phyloP scores from a whole-genome alignment of 2,888 invertebrate genomes.

The Trachelus stipa region DNA sequence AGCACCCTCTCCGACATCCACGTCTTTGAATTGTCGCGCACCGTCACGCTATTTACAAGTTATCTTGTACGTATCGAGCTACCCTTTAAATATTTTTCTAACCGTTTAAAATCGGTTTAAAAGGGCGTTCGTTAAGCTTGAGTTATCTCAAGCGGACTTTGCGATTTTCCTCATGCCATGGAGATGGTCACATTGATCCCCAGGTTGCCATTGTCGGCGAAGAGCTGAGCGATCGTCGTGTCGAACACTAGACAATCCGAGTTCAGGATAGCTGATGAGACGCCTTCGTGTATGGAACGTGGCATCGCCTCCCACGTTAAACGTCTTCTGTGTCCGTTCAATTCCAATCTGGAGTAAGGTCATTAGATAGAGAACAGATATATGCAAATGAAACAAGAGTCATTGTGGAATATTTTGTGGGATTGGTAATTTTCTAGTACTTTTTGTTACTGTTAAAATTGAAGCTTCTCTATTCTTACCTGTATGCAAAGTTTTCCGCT shows the following conservation, averaged over 20 bases:
- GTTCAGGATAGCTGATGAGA: constrained; percentile 96
- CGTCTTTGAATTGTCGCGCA: too few relatives aligned
- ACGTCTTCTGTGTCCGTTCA: constrained; percentile 94
- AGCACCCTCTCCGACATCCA: background rate
- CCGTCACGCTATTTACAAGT: too few relatives aligned
- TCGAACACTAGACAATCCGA: constrained; percentile 99
- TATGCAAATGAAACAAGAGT: too few relatives aligned
- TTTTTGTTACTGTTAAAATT: too few relatives aligned
- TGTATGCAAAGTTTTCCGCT: constrained; percentile 98
- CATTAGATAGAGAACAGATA: background rate
- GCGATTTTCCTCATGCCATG: constrained; percentile 75
- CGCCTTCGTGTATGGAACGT: constrained; percentile 98
- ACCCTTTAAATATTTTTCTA: background rate
- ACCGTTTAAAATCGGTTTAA: background rate
- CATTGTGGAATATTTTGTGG: too few relatives aligned
- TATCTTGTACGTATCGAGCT: background rate
- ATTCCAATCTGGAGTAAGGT: constrained; percentile 78
- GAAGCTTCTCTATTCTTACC: constrained; percentile 66
- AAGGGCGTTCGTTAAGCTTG: constrained; percentile 35
- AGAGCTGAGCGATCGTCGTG: constrained; percentile 96
- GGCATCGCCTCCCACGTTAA: constrained; percentile 99
- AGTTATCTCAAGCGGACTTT: constrained; percentile 40
- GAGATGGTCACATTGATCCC: constrained; percentile 99
- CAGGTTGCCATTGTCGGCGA: constrained; percentile 98
- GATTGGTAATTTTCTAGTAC: too few relatives aligned